Evolutionary conservation across 2,797 vertebrate species (phyloP), one percentile per base, ranked within the genome.

Genomic region (Paedocypris micromegethes): DNA sequence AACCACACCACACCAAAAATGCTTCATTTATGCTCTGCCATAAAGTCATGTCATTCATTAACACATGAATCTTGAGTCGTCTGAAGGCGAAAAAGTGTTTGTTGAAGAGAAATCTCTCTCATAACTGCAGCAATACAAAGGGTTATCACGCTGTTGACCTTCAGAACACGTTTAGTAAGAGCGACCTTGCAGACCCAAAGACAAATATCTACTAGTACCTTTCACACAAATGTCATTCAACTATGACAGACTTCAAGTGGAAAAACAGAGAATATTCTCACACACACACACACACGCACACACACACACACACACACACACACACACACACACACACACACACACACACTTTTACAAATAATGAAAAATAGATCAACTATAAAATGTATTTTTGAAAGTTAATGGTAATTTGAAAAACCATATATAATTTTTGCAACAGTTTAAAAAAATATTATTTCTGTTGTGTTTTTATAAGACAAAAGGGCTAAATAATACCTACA

Each of bases 1-100:
- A 45, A 5, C 46, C 49, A 60, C 2, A 9, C 43, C 48, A 44
- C 49, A 60, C 9, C 47, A 6, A 39, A 42, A 58, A 42, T 38
- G 23, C 45, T 46, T 67, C 47, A 50, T 9, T 43, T 45, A 45
- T 23, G 38, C 37, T n/a, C 9, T 48, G 45, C 23, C 42, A 53
- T 53, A 45, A 53, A 62, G n/a, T 38, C 58, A 39, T 41, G 47
- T 42, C 8, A 62, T 62, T 53, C 3, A 45, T 64, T 45, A 64
- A 48, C 45, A 60, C 5, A 45, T 3, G 9, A 37, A 4, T 5
- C 38, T 44, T 44, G 4, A 2, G 5, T 6, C 39, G 9, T 8
- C 43, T 59, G 57, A 46, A 5, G 23, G 23, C 6, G n/a, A n/a
- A 23, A 23, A 46, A 9, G 9, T 58, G 45, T 38, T 38, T 38